Evolutionary conservation across 2,888 invertebrate species (phyloP).

Genomic region (Aleiodes leptofemur): DNA sequence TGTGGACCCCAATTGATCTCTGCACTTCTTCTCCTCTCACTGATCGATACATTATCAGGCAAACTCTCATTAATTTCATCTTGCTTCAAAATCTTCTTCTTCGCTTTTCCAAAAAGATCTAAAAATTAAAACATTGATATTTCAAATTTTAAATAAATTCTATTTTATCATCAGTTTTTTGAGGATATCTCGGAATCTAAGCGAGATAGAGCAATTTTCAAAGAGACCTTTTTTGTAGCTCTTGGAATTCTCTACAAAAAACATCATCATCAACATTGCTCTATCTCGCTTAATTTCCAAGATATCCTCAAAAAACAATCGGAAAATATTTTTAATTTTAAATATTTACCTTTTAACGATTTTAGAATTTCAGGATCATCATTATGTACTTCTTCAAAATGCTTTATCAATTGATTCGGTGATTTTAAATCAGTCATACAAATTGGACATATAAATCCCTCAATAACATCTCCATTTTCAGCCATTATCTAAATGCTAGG

Average conservation of each 20-base stretch:
- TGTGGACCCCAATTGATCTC: constrained; percentile 79
- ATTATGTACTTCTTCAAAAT: constrained; percentile 92
- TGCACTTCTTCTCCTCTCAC: constrained; percentile 52
- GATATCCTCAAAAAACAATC: too few species aligned
- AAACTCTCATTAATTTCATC: constrained; percentile 77
- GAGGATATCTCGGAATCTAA: too few species aligned
- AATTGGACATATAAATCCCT: constrained; percentile 97
- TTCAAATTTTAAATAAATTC: constrained; percentile 8
- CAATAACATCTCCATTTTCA: constrained; percentile 82
- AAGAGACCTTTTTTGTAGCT: too few species aligned
- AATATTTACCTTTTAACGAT: constrained; percentile 83
- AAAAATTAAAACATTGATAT: constrained; percentile 32
- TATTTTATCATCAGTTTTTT: constrained; percentile 23
- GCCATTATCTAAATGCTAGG: constrained; percentile 61
- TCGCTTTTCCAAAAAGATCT: constrained; percentile 90
- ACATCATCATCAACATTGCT: too few species aligned
- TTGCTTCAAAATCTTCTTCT: constrained; percentile 88
- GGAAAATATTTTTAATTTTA: not conserved
- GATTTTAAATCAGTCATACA: constrained; percentile 94
- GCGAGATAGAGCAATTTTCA: too few species aligned
- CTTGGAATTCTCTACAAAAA: too few species aligned
- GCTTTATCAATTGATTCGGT: constrained; percentile 87
- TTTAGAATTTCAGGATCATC: constrained; percentile 90
- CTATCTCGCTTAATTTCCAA: too few species aligned
- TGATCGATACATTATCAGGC: constrained; percentile 51